phyloP scores from a whole-genome alignment of 2,113 vertebrate genomes.

The Cyphomyrus plagiostoma region DNA sequence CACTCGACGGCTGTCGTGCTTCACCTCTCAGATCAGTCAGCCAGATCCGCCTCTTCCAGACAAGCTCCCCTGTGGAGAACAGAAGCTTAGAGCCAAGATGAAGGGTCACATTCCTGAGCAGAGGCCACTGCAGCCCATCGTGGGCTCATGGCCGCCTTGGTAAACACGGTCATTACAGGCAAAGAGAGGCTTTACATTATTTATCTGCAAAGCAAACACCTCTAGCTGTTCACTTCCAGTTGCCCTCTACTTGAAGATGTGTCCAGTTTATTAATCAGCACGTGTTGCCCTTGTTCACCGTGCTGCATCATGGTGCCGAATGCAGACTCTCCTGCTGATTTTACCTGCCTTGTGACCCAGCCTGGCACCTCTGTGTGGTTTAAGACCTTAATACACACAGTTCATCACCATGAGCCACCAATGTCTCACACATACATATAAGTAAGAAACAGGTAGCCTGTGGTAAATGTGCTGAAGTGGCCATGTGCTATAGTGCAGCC shows the following conservation, averaged over 20 bases:
- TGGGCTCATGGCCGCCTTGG: background rate
- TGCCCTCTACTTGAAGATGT: background rate
- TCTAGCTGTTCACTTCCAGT: background rate
- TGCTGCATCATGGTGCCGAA: background rate
- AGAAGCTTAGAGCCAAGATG: constrained; percentile 6
- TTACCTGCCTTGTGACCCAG: background rate
- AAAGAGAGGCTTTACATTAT: background rate
- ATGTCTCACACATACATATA: background rate
- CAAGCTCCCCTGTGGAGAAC: constrained; percentile 14
- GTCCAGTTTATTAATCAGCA: background rate
- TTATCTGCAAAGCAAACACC: background rate
- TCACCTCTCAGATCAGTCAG: background rate
- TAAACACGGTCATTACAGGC: background rate
- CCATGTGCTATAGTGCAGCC: background rate
- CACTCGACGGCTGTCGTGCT: background rate
- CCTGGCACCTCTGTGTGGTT: background rate
- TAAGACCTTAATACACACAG: background rate
- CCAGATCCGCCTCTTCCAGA: constrained; percentile 3
- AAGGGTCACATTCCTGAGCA: constrained; percentile 10
- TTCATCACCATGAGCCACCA: background rate
- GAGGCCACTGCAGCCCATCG: background rate
- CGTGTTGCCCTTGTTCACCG: background rate
- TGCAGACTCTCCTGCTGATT: background rate
- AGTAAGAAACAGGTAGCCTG: background rate
- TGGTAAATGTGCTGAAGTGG: background rate